phyloP scores from a whole-genome alignment of 2,113 vertebrate species.

The Perognathus longimembris region DNA sequence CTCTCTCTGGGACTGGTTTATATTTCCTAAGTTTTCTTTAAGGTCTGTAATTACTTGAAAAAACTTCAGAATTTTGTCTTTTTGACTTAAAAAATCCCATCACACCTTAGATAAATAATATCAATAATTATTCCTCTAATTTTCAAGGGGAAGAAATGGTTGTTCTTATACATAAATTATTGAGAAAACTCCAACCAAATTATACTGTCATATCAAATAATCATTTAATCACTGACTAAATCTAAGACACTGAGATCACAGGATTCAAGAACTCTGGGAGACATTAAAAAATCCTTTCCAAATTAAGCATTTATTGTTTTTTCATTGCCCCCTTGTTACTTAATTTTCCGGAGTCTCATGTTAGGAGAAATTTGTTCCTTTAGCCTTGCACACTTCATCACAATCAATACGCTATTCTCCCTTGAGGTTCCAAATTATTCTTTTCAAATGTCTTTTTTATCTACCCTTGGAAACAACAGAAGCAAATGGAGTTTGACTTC shows the following conservation, averaged over 20 bases:
- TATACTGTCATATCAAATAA: constrained; percentile 53
- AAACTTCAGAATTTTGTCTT: not conserved
- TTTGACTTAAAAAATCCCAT: not conserved
- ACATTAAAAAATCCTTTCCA: constrained; percentile 60
- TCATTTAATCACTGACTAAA: constrained; percentile 61
- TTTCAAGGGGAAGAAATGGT: not conserved
- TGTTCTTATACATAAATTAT: not conserved
- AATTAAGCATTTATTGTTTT: constrained; percentile 74
- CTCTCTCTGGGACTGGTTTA: not conserved
- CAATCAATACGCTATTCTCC: constrained; percentile 73
- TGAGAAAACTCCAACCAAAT: not conserved
- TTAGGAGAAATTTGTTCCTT: constrained; percentile 71
- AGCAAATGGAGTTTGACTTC: constrained; percentile 82
- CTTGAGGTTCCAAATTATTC: constrained; percentile 76
- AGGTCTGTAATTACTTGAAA: not conserved
- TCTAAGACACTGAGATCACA: constrained; percentile 59
- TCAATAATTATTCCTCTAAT: not conserved
- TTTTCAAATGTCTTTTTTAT: constrained; percentile 79
- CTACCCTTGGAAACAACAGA: constrained; percentile 76
- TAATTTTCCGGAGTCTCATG: constrained; percentile 74
- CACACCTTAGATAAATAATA: not conserved
- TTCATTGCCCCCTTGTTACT: constrained; percentile 66
- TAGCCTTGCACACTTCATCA: constrained; percentile 73
- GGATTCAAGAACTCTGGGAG: constrained; percentile 59
- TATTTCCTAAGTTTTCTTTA: not conserved